Base-by-base conservation (phyloP, 2,888 invertebrate species). In the Heliconius sara region DNA sequence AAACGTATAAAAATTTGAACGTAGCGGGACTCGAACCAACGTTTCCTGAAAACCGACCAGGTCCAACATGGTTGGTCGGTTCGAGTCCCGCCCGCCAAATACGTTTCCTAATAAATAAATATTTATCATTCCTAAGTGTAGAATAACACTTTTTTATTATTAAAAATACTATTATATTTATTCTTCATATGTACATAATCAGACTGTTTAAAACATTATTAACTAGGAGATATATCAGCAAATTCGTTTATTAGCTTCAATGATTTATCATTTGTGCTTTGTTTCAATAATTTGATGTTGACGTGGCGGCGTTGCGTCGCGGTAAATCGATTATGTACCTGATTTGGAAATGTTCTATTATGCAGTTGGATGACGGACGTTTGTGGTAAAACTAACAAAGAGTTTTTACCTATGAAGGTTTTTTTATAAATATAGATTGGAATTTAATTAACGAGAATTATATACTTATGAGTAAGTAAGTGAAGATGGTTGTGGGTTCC, bases 211-310 rank as follows among this genome's bases (percentile, higher is more conserved):
- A 13, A 34, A 67, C 22, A 22, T 19, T 10, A 68, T 68, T 39
- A 39, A 39, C n/a, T 39, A 22, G 34, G 30, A 39, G 16, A 43
- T 43, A 43, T 70, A 70, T 70, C 25, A 19, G n/a, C 25, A n/a
- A 68, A 43, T 70, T 43, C 43, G 47, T 70, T 70, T 16, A 70
- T 70, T 70, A 70, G 16, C 25, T 25, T 27, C 43, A 19, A 70
- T 70, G 70, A 70, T 70, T 70, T 70, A 47, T 27, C 25, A 70
- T 25, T 25, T 22, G 9, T 25, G 43, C 70, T 47, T 70, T 70
- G 70, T 70, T 70, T 47, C 70, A 70, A 68, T 25, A 70, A 43
- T 70, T 70, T 25, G 47, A 43, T 70, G 70, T 47, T 27, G 70
- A 47, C 47, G 19, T 70, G 39, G 70, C 70, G 43, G 70, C 25